Evolutionary conservation across 2,888 invertebrate genomes (phyloP), one percentile per base, ranked within the genome.

Genomic region (Amitus sp.): DNA sequence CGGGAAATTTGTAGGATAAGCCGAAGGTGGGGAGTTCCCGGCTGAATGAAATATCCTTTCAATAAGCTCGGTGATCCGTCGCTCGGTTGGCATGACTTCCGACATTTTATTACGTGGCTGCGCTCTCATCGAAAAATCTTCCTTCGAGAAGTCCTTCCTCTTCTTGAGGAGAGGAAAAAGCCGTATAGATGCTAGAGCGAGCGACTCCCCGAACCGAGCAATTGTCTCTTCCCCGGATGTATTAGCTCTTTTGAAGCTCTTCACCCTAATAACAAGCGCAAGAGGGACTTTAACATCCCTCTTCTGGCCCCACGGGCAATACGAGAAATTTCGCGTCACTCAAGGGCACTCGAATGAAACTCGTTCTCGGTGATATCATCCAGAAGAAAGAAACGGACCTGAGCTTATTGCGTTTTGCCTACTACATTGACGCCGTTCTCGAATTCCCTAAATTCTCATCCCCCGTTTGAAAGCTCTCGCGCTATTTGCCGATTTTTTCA

Each of bases 21-120:
- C 74, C 65, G 67, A n/a, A n/a, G 70, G 71, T 72, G 65, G 74
- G 23, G 2, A 27, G 71, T 73, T 70, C 70, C 73, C 70, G 72
- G 69, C 71, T 72, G 75, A 73, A 78, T 79, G 79, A 79, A 80
- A 79, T 80, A 79, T 81, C 76, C 77, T 79, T 80, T 80, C 80
- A 80, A 81, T 80, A 80, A 80, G 77, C 76, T 67, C 51, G 73
- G 76, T 75, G 78, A 80, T 81, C 78, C 73, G 78, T 78, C 78
- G 77, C 73, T 73, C 71, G 76, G 71, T 78, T 76, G 76, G 74
- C 78, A 74, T 75, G 69, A 72, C 76, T 78, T 71, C 73, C 75
- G 77, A 79, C 76, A 74, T 80, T 80, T 80, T 80, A 80, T 80
- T 80, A 79, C 77, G 69, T 68, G 69, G 66, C 65, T 70, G 61